A percentile compares a stretch with the other conserved stretches of the same genome.
These are phyloP conservation scores for Dicycla oo DNA, from an alignment of 2,888 invertebrate genomes.

Conservation along the genomic window DNA sequence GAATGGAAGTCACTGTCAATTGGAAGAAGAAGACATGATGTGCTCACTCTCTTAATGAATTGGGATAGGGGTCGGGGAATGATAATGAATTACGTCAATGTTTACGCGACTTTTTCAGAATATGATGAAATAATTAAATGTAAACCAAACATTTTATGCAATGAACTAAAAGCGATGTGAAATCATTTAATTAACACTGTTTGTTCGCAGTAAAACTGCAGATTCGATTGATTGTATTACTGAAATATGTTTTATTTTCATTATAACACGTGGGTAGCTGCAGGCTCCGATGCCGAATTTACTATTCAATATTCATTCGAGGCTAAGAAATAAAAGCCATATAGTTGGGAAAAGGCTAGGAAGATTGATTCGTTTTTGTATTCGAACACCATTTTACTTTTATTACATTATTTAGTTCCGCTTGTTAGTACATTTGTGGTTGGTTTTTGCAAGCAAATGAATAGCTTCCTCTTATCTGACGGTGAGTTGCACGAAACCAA, in stretches of 20 bases:
- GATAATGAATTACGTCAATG: neutral
- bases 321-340: too few species aligned
- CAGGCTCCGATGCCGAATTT: neutral
- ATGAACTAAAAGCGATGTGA: neutral
- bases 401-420: neutral
- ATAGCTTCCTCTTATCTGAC: neutral
- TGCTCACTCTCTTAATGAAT: neutral
- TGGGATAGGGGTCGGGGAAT: neutral
- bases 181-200: neutral
- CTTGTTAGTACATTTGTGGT: neutral
- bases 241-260: neutral
- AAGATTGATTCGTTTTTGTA: neutral
- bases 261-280: neutral
- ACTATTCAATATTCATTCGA: neutral
- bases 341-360: too few species aligned
- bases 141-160: neutral
- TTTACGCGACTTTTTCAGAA: neutral
- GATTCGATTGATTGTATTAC: neutral
- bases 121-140: neutral
- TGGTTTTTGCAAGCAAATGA: neutral
- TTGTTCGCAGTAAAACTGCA: neutral
- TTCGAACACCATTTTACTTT: neutral
- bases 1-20: neutral
- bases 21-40: neutral
- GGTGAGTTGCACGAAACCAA: too few species aligned